phyloP scores from a whole-genome alignment of 2,888 invertebrate species.

The Ectemnius continuus region DNA sequence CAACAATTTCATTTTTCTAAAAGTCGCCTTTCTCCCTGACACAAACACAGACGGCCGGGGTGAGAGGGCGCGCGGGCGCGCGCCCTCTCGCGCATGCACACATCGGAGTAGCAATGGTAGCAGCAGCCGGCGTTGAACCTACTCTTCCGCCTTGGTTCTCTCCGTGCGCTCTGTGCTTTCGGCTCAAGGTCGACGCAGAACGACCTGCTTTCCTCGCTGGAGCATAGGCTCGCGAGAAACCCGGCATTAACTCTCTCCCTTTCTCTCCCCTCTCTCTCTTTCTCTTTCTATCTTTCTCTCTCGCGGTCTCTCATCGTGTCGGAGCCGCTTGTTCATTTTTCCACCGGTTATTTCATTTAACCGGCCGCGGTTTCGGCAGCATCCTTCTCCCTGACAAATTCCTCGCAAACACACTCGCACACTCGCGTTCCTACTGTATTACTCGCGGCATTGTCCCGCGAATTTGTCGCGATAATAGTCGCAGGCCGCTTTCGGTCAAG shows the following conservation, averaged over 20 bases:
- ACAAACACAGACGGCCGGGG: too few species aligned
- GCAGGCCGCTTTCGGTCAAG: constrained; percentile 48
- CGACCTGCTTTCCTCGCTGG: not conserved
- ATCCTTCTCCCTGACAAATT: not conserved
- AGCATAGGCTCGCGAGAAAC: too few species aligned
- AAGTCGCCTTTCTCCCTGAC: not conserved
- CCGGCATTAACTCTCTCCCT: too few species aligned
- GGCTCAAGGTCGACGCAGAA: constrained; percentile 4
- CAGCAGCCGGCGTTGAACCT: not conserved
- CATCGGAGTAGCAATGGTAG: too few species aligned
- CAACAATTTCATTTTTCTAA: constrained; percentile 10
- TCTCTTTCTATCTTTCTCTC: too few species aligned
- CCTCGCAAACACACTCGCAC: not conserved
- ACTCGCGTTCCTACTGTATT: constrained; percentile 34
- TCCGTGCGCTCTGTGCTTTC: not conserved
- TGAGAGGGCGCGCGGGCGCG: too few species aligned
- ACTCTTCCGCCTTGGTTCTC: not conserved
- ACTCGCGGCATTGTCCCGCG: constrained; percentile 48
- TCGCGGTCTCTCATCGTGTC: too few species aligned
- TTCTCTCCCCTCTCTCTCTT: too few species aligned
- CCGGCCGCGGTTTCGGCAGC: not conserved
- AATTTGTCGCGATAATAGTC: constrained; percentile 33
- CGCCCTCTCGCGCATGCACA: too few species aligned
- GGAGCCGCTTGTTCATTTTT: too few species aligned
- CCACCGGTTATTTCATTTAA: not conserved